Evolutionary conservation across 2,113 vertebrate species (phyloP).

Genomic region (Gadus macrocephalus): DNA sequence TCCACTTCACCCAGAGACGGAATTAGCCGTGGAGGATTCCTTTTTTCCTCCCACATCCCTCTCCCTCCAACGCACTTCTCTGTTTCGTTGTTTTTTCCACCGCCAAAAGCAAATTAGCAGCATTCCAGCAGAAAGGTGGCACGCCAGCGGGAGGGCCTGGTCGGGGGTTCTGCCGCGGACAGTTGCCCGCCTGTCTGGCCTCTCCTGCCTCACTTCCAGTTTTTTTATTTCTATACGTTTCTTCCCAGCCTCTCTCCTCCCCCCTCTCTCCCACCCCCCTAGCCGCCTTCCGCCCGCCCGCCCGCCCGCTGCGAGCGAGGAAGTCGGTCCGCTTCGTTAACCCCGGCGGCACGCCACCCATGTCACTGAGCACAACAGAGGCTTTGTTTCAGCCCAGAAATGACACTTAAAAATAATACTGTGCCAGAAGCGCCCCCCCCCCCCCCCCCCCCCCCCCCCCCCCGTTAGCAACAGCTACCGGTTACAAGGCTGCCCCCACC

Average conservation of each 20-base stretch:
- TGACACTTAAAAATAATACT: conserved; percentile 58
- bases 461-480: conserved; percentile 27
- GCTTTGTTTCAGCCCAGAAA: conserved; percentile 54
- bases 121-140: conserved; percentile 29
- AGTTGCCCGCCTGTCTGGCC: conserved; percentile 20
- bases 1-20: too few species aligned
- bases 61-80: conserved; percentile 6
- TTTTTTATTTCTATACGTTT: conserved; percentile 49
- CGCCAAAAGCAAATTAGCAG: conserved; percentile 18
- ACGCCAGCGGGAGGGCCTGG: conserved; percentile 30
- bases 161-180: conserved; percentile 36
- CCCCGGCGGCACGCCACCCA: conserved; percentile 53
- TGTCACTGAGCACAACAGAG: conserved; percentile 61
- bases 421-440: conserved; percentile 43
- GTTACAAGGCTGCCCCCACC: conserved; percentile 29
- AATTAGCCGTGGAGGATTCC: too few species aligned
- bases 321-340: conserved; percentile 71
- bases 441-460: conserved; percentile 23
- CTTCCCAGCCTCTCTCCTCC: conserved; percentile 67
- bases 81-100: neutral
- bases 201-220: conserved; percentile 37
- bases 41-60: conserved; percentile 3
- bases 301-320: conserved; percentile 52
- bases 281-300: conserved; percentile 43
- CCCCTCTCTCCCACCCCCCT: conserved; percentile 57